A percentile compares a stretch with the other conserved stretches of the same genome.
Evolutionary conservation across 2,888 invertebrate species (phyloP).

Genomic region (Tryphoninae sp.): DNA sequence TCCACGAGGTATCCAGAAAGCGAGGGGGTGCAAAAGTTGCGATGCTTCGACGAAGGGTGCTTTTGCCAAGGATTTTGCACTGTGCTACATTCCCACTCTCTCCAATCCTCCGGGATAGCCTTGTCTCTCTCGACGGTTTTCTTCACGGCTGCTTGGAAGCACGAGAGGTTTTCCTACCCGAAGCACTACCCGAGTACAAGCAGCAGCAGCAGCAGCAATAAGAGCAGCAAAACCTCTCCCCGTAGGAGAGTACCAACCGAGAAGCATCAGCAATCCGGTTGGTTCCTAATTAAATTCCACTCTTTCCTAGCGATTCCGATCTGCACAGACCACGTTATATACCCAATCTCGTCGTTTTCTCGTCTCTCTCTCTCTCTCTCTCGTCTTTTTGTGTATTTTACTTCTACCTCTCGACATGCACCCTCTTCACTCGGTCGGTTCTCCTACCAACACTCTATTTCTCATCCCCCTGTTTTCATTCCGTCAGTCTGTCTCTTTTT

Average conservation of each 20-base stretch:
- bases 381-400: slow-evolving; percentile 59
- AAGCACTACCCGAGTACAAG: slow-evolving; percentile 49
- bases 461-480: slow-evolving; percentile 41
- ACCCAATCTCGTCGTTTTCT: slow-evolving; percentile 52
- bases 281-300: slow-evolving; percentile 80
- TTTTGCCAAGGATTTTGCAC: slow-evolving; percentile 34
- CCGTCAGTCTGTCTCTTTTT: slow-evolving; percentile 24
- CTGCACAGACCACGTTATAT: slow-evolving; percentile 46
- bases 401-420: slow-evolving; percentile 41
- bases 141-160: slow-evolving; percentile 77
- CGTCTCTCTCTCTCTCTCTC: slow-evolving; percentile 26
- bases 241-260: slow-evolving; percentile 40
- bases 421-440: slow-evolving; percentile 29
- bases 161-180: slow-evolving; percentile 71
- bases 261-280: slow-evolving; percentile 63
- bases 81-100: slow-evolving; percentile 37
- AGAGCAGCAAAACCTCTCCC: slow-evolving; percentile 53
- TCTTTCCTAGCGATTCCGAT: slow-evolving; percentile 75
- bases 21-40: slow-evolving; percentile 32
- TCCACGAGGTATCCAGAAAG: slow-evolving; percentile 49
- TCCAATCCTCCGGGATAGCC: slow-evolving; percentile 53
- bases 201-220: slow-evolving; percentile 40
- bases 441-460: slow-evolving; percentile 42
- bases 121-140: slow-evolving; percentile 64
- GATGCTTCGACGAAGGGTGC: slow-evolving; percentile 43